These are phyloP conservation scores for Platygyra sinensis DNA, from an alignment of 64 coral and sea anemone species.

Conservation along the genomic window DNA sequence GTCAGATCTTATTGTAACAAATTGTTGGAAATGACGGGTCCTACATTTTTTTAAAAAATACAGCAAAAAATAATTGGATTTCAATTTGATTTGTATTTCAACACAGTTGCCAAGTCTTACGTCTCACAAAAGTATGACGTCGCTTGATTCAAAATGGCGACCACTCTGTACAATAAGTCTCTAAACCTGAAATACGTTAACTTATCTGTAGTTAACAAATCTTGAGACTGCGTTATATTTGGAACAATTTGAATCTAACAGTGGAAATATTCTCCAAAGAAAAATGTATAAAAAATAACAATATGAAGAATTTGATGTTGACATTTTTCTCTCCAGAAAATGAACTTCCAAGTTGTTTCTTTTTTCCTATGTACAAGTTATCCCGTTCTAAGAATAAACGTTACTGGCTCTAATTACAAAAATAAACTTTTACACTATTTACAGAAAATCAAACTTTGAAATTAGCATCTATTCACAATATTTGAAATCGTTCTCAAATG, in stretches of 20 bases:
- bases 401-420: background rate
- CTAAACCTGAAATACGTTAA: background rate
- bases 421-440: conserved; percentile 37
- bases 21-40: too few relatives aligned
- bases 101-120: too few relatives aligned
- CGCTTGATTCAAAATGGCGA: too few relatives aligned
- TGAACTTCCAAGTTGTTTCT: background rate
- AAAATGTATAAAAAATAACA: background rate
- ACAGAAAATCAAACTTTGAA: background rate
- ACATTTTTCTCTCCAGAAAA: background rate
- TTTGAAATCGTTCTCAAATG: too few relatives aligned
- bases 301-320: background rate
- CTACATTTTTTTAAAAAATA: too few relatives aligned
- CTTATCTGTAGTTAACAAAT: background rate
- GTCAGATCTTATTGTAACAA: too few relatives aligned
- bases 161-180: too few relatives aligned
- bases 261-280: background rate
- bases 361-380: background rate
- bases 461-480: background rate
- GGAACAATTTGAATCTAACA: background rate
- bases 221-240: background rate
- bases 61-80: too few relatives aligned
- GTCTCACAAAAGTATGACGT: too few relatives aligned
- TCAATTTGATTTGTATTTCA: too few relatives aligned
- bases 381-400: background rate